Base-by-base conservation (phyloP, 2,113 vertebrate genomes). In the Campylomormyrus tamandua region DNA sequence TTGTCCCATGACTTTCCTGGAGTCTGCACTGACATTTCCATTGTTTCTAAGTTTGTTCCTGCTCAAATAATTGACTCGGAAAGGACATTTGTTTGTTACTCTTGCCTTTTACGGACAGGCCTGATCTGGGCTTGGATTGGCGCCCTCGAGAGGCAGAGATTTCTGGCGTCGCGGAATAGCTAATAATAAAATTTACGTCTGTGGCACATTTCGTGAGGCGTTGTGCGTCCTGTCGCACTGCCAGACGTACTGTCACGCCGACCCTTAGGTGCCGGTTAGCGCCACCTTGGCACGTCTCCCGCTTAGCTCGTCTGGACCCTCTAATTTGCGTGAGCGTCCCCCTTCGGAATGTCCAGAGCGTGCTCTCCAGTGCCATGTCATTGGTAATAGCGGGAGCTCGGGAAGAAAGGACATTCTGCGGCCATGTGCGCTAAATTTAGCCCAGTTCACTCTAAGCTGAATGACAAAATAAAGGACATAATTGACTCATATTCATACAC, bases 391-490 rank as follows among this genome's bases (percentile, higher is more conserved):
- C 15, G n/a, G 77, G 46, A 52, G 46, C 46, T 35, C 42, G 15
- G 17, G 21, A 53, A 90, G 70, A 66, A 90, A 74, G 62, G 91
- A 87, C 48, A 83, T 86, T 88, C 48, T 84, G 89, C 66, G 27
- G 88, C 62, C n/a, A 15, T 77, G 27, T 39, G 39, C 85, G 53
- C 74, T 83, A 83, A 62, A 58, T 90, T 88, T 85, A 85, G 90
- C 49, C 35, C 58, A 50, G 17, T 6, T 49, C 53, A 56, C 35
- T 77, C 62, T 19, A 13, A 10, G 62, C n/a, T 77, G 52, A 5
- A 39, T 87, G 83, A 89, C 50, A 77, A 85, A 80, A 50, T 89
- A 21, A n/a, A 89, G 88, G 49, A 35, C 85, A 53, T 53, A 87
- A 87, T 35, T 31, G 50, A 13, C 19, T 87, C 13, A 80, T n/a